These are phyloP conservation scores for Oxycera nigricornis DNA, from an alignment of 2,888 invertebrate species.

Conservation along the genomic window DNA sequence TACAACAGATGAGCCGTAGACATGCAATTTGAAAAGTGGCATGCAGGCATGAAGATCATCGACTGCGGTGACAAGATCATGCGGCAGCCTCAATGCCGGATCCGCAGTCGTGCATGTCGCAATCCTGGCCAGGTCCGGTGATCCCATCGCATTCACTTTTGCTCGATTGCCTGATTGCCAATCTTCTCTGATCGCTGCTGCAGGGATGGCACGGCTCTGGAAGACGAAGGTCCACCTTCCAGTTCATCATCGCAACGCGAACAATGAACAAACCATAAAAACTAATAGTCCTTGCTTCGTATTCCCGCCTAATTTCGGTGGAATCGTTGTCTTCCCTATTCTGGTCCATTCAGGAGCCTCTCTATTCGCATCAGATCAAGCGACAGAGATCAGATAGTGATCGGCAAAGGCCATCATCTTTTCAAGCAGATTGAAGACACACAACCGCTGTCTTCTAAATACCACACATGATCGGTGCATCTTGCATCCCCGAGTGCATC, in stretches of 20 bases:
- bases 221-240: too few species aligned
- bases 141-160: constrained; percentile 36
- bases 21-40: constrained; percentile 34
- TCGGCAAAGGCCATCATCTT: neutral
- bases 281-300: too few species aligned
- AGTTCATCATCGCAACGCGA: too few species aligned
- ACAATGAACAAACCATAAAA: too few species aligned
- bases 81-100: constrained; percentile 6
- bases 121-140: neutral
- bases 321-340: too few species aligned
- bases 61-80: constrained; percentile 24
- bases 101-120: constrained; percentile 12
- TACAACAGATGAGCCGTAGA: neutral
- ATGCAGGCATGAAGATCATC: constrained; percentile 20
- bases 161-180: neutral
- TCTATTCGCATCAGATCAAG: too few species aligned
- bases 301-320: too few species aligned
- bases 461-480: neutral
- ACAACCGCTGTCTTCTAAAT: neutral
- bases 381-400: neutral
- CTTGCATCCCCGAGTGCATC: neutral
- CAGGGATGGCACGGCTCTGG: too few species aligned
- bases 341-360: too few species aligned
- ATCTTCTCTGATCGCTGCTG: too few species aligned
- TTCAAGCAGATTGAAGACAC: neutral